phyloP scores from a whole-genome alignment of 1,140 invertebrate species.

The Agraylea sexmaculata region DNA sequence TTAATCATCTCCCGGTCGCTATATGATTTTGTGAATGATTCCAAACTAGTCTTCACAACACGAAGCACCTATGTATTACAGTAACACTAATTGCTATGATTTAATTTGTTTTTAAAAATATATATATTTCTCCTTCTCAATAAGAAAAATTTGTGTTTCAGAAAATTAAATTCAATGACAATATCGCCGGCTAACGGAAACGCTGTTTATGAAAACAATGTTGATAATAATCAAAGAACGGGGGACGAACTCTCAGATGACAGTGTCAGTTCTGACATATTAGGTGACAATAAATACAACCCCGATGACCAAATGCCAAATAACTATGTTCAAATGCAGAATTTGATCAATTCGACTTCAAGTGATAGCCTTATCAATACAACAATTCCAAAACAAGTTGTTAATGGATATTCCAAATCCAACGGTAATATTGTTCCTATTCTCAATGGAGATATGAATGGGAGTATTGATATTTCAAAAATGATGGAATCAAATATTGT shows the following conservation, averaged over 20 bases:
- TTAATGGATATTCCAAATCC: constrained; percentile 20
- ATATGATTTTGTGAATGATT: constrained; percentile 2
- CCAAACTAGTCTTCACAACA: too few relatives aligned
- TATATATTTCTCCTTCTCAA: neutral
- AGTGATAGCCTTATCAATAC: constrained; percentile 17
- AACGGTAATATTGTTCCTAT: constrained; percentile 20
- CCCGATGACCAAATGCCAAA: neutral
- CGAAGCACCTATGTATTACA: too few relatives aligned
- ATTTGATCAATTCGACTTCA: constrained; percentile 7
- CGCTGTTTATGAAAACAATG: constrained; percentile 8
- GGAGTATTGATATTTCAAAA: neutral
- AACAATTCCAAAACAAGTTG: constrained; percentile 17
- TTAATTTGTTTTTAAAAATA: neutral
- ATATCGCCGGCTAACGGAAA: constrained; percentile 11
- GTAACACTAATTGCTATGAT: neutral
- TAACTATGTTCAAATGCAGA: constrained; percentile 13
- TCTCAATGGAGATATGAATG: constrained; percentile 9
- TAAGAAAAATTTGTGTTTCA: constrained; percentile 7
- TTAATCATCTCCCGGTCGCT: constrained; percentile 4
- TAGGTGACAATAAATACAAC: neutral
- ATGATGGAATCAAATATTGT: constrained; percentile 17
- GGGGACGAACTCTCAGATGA: constrained; percentile 33
- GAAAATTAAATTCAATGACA: constrained; percentile 15
- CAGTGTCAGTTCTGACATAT: constrained; percentile 20
- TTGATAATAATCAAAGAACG: constrained; percentile 18